Evolutionary conservation across 2,888 invertebrate species (phyloP), one percentile per base, ranked within the genome.

Genomic region (Petrophora chlorosata): DNA sequence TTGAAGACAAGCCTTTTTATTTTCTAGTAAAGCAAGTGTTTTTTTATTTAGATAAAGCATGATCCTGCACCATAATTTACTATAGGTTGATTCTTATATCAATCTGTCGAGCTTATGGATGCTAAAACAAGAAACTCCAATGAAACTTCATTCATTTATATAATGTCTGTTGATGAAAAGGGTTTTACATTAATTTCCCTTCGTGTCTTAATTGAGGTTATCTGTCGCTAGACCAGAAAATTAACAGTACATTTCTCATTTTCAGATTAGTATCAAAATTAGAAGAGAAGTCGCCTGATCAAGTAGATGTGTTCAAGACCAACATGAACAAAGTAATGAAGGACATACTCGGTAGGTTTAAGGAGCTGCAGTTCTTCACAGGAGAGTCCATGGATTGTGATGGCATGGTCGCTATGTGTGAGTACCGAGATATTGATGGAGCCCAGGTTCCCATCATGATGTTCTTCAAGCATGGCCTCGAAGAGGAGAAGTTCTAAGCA

Each of bases 381-480:
- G 98, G 98, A 14, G 97, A 97, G 90, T 96, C 96, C 8, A 97
- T 97, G 96, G 97, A 97, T 73, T 94, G 95, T 56, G 98, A 98
- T 63, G 98, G 97, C 63, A 95, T 97, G 94, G 95, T 99, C n/a
- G 97, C 95, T 53, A 92, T 99, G 79, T 92, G 97, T 88, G 98
- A 98, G 83, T 99, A 98, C 87, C 94, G 97, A 79, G 98, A 98
- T 54, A 94, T 96, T 51, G 93, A 96, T 65, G 97, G 96, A 38
- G 92, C 93, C 2, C 94, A 94, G 61, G 92, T 95, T 39, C 98
- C 99, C 38, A 94, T 97, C 65, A 92, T 99, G 82, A 97, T 98
- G 95, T 97, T 98, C 90, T 97, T 97, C 91, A 98, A 98, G 89
- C 98, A 98, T 71, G 99, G 98, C 57, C 93, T 99, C 55, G 94